Evolutionary conservation across 2,888 invertebrate genomes (phyloP).

Genomic region (Melinopterus prodromus): DNA sequence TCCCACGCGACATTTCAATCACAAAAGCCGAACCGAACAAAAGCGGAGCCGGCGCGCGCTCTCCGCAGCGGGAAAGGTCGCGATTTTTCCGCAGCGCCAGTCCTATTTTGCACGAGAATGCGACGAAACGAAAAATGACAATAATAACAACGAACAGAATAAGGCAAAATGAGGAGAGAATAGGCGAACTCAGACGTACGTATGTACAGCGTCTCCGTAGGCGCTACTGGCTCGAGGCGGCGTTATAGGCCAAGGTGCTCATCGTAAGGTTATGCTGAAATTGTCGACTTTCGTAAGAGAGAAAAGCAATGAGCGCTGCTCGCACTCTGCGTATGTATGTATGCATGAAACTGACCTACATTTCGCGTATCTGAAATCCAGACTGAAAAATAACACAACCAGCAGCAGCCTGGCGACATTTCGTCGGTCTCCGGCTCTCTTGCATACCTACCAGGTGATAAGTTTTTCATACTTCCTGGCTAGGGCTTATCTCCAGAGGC

Average conservation of each 20-base stretch:
- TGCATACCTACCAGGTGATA: background rate
- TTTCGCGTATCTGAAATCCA: background rate
- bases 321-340: background rate
- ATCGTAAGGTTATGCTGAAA: background rate
- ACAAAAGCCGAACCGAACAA: background rate
- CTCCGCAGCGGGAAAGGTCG: background rate
- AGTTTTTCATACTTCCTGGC: no score
- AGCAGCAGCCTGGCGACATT: background rate
- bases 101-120: background rate
- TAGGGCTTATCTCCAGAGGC: no score
- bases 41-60: background rate
- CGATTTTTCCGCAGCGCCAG: background rate
- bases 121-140: background rate
- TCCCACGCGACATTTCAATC: conserved; percentile 4
- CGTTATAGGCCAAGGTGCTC: background rate
- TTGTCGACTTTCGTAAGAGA: conserved; percentile 4
- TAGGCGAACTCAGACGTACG: background rate
- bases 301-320: background rate
- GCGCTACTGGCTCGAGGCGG: background rate
- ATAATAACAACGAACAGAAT: background rate
- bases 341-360: conserved; percentile 4
- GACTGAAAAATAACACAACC: background rate
- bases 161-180: background rate
- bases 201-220: background rate
- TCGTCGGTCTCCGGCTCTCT: background rate